phyloP scores from a whole-genome alignment of 2,888 invertebrate genomes.

The Pandemis cinnamomeana region DNA sequence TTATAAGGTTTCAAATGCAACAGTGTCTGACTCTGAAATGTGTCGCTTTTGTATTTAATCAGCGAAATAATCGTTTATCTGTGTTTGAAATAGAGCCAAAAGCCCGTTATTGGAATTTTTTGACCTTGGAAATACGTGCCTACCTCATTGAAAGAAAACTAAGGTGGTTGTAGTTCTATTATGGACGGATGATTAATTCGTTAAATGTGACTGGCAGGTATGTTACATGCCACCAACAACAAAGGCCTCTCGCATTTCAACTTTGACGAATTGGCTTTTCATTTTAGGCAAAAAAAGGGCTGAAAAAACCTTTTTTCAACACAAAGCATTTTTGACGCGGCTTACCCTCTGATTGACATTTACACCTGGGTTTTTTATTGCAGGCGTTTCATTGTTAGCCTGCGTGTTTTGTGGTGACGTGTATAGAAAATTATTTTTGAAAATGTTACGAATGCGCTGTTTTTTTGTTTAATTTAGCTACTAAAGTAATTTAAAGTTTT shows the following conservation, averaged over 20 bases:
- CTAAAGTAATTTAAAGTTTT: too few species aligned
- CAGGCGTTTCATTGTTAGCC: slow-evolving; percentile 40
- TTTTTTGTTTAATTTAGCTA: not conserved
- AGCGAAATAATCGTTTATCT: too few species aligned
- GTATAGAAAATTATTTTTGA: not conserved
- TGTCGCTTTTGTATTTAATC: too few species aligned
- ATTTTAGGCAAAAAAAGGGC: slow-evolving; percentile 32
- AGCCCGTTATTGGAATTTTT: not conserved
- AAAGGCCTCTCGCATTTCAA: slow-evolving; percentile 43
- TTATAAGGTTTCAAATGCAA: too few species aligned
- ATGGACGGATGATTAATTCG: slow-evolving; percentile 20
- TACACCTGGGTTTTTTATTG: slow-evolving; percentile 46
- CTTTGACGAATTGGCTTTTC: slow-evolving; percentile 50
- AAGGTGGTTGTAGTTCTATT: not conserved
- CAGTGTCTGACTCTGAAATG: too few species aligned
- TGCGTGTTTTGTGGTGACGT: not conserved
- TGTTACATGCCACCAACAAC: slow-evolving; percentile 32
- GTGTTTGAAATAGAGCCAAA: not conserved
- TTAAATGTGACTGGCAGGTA: slow-evolving; percentile 24
- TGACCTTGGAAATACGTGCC: not conserved
- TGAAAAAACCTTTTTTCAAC: slow-evolving; percentile 44
- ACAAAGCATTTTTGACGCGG: slow-evolving; percentile 49
- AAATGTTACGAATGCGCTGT: not conserved
- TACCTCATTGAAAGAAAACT: not conserved
- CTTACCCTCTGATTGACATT: slow-evolving; percentile 48